Conservation (phyloP, 2,888 invertebrate species). For the Parthenolecanium corni region DNA sequence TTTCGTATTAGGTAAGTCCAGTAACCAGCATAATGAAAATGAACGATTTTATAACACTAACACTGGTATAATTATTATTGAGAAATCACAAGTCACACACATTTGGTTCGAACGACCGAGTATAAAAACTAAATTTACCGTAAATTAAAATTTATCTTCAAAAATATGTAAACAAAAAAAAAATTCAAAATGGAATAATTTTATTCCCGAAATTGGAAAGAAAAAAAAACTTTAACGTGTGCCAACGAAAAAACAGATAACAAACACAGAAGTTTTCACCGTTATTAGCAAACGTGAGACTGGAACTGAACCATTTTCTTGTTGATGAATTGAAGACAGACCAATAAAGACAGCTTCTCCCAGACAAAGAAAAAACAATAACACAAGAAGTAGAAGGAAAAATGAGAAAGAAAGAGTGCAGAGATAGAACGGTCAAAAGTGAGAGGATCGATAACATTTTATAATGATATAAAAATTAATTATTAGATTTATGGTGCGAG, state of each 20-base stretch:
- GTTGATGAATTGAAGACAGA: background rate
- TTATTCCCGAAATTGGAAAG: background rate
- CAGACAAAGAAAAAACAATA: too few species aligned
- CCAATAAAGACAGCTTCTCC: slow-evolving; percentile 7
- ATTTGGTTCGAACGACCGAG: background rate
- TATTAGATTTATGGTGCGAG: too few species aligned
- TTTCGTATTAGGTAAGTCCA: slow-evolving; percentile 5
- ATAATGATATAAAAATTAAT: too few species aligned
- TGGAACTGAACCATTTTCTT: slow-evolving; percentile 22
- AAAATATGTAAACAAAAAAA: background rate
- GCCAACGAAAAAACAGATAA: slow-evolving; percentile 1
- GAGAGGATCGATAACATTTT: too few species aligned
- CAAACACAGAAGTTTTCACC: slow-evolving; percentile 18
- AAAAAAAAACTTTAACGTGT: slow-evolving; percentile 8
- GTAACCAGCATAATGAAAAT: slow-evolving; percentile 12
- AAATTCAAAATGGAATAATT: too few species aligned
- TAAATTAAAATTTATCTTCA: background rate
- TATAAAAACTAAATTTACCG: background rate
- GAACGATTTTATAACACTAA: background rate
- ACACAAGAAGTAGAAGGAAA: too few species aligned
- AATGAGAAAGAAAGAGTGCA: too few species aligned
- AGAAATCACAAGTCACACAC: slow-evolving; percentile 15
- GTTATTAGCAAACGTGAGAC: slow-evolving; percentile 17
- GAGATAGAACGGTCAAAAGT: too few species aligned
- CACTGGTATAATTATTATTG: background rate